A percentile compares a stretch with the other conserved stretches of the same genome.
Conservation (phyloP, 2,797 vertebrate species). For the Sphenodon punctatus region DNA sequence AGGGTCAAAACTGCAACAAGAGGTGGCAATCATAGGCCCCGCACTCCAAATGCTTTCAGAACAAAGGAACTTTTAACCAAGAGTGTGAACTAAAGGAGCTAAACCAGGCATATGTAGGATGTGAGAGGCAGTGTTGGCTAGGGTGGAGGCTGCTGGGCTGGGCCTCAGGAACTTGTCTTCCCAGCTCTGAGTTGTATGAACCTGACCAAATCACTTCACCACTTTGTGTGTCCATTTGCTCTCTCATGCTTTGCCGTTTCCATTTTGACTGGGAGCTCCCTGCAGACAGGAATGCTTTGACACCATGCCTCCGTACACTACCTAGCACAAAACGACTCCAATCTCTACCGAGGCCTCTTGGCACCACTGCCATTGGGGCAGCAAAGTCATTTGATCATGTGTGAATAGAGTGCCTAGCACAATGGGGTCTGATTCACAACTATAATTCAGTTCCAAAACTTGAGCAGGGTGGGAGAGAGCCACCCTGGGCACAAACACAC, state of each 20-base stretch:
- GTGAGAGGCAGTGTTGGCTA: neutral
- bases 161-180: neutral
- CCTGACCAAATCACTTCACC: neutral
- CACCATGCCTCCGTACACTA: fast-evolving
- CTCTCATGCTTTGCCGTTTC: neutral
- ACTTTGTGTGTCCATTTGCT: neutral
- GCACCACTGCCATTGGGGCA: neutral
- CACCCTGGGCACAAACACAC: too few species aligned
- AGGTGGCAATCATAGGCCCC: too few species aligned
- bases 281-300: neutral
- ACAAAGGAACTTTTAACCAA: too few species aligned
- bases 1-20: too few species aligned
- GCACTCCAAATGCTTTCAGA: too few species aligned
- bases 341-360: fast-evolving
- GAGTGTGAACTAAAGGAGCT: neutral
- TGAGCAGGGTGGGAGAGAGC: neutral
- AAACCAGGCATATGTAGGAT: neutral
- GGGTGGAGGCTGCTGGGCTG: too few species aligned
- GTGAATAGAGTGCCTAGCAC: fast-evolving
- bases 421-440: neutral
- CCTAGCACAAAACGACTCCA: fast-evolving
- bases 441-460: neutral
- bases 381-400: too few species aligned
- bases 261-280: fast-evolving
- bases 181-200: neutral